Evolutionary conservation across 2,888 invertebrate species (phyloP), one percentile per base, ranked within the genome.

Genomic region (Ptilodon capucinus): DNA sequence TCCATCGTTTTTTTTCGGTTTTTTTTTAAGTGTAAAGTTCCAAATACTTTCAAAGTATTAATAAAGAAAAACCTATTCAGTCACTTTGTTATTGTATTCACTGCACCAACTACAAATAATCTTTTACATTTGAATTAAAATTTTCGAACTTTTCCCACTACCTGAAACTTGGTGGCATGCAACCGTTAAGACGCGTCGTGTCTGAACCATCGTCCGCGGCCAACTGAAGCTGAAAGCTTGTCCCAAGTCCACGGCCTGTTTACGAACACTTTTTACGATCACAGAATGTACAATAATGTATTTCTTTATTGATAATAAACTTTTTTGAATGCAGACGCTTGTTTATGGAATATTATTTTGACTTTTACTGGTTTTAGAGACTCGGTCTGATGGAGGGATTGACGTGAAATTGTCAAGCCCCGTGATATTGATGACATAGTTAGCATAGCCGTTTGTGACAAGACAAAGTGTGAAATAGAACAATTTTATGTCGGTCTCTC

Each of bases 211-310:
- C 9, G 49, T 40, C 38, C 38, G 42, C 43, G 47, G 21, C 42
- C 44, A 42, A 59, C 59, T 59, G 58, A 58, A 57, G 63, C 59
- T 13, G 17, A 45, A 58, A 49, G 59, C 46, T 61, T 18, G 18
- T 38, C 28, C 45, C 28, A 41, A 51, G 63, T 59, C 58, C 59
- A 53, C 13, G 21, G 8, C 1, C 13, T 18, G 32, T 41, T 41
- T 41, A 30, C 41, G 41, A 9, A 30, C n/a, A 17, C 14, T 11
- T 30, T 41, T 41, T 32, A 41, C 41, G 41, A 41, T 32, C 41
- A 18, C n/a, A 40, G 25, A 28, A 32, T 32, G 41, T 19, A 30
- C 30, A 17, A 41, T 32, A 41, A 41, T 32, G 32, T 41, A 18
- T 41, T 41, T 32, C 16, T 11, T 14, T 39, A 39, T 39, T 39